These are phyloP conservation scores for Xestobium rufovillosum DNA, from an alignment of 2,888 invertebrate genomes.

Conservation along the genomic window DNA sequence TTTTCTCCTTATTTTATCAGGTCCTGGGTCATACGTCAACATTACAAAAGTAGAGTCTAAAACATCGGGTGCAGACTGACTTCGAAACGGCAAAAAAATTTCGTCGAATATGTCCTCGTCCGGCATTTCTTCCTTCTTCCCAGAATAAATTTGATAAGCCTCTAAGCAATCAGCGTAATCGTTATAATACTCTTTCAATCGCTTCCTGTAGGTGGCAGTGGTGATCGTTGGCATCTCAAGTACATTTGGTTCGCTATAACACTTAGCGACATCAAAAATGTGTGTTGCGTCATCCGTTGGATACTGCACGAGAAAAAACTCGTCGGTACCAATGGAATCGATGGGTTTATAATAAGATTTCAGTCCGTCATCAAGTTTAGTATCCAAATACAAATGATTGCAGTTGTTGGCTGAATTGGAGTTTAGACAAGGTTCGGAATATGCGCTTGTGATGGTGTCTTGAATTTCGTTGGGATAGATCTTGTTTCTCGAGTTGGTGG, in stretches of 20 bases:
- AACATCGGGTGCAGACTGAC: slow-evolving; percentile 52
- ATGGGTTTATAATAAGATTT: slow-evolving; percentile 32
- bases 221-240: slow-evolving; percentile 22
- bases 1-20: slow-evolving; percentile 47
- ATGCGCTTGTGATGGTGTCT: slow-evolving; percentile 14
- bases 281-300: slow-evolving; percentile 24
- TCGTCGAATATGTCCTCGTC: slow-evolving; percentile 38
- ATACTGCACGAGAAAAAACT: slow-evolving; percentile 41
- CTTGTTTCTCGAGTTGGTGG: slow-evolving; percentile 32
- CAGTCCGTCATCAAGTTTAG: slow-evolving; percentile 30
- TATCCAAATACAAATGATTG: slow-evolving; percentile 34
- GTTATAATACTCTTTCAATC: slow-evolving; percentile 54
- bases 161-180: slow-evolving; percentile 56
- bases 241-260: slow-evolving; percentile 37
- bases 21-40: slow-evolving; percentile 44
- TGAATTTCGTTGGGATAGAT: slow-evolving; percentile 8
- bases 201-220: slow-evolving; percentile 31
- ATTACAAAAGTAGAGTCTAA: slow-evolving; percentile 40
- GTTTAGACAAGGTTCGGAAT: slow-evolving; percentile 17
- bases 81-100: slow-evolving; percentile 41
- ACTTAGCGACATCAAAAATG: slow-evolving; percentile 30
- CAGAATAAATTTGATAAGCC: slow-evolving; percentile 40
- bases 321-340: slow-evolving; percentile 32
- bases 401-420: slow-evolving; percentile 11
- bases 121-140: slow-evolving; percentile 33